Conservation (phyloP, 2,888 invertebrate genomes). For the Romanomermis culicivorax region DNA sequence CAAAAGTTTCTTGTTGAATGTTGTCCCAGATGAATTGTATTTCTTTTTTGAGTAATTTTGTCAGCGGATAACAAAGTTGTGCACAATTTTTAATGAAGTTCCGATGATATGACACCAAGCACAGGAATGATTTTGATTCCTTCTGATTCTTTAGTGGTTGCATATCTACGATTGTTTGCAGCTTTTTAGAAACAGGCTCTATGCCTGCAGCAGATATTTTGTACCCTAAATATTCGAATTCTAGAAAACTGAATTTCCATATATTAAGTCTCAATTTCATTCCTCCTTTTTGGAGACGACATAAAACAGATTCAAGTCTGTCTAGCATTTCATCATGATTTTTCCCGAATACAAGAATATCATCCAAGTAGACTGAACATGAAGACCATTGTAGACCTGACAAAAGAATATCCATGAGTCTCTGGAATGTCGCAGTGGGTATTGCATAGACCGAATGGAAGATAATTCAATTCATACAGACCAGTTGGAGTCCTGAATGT, state of each 20-base stretch:
- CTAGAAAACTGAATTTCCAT: slow-evolving; percentile 11
- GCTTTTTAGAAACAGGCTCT: slow-evolving; percentile 18
- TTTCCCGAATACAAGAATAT: slow-evolving; percentile 15
- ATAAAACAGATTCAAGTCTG: slow-evolving; percentile 14
- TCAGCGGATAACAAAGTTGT: slow-evolving; percentile 7
- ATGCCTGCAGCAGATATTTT: slow-evolving; percentile 20
- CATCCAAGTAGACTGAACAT: slow-evolving; percentile 17
- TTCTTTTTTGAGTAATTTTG: slow-evolving; percentile 1
- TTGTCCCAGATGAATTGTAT: slow-evolving; percentile 12
- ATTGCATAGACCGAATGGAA: slow-evolving; percentile 19
- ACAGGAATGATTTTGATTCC: slow-evolving; percentile 17
- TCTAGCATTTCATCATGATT: slow-evolving; percentile 14
- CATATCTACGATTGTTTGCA: slow-evolving; percentile 15
- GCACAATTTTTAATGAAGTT: slow-evolving; percentile 13
- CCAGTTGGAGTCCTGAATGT: slow-evolving; percentile 15
- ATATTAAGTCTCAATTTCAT: slow-evolving; percentile 20
- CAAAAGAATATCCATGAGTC: slow-evolving; percentile 16
- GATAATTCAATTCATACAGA: slow-evolving; percentile 17
- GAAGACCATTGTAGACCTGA: slow-evolving; percentile 12
- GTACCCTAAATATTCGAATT: slow-evolving; percentile 25
- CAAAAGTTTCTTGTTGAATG: slow-evolving; percentile 9
- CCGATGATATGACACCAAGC: slow-evolving; percentile 23
- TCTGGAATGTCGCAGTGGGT: slow-evolving; percentile 16
- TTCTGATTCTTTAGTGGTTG: slow-evolving; percentile 15
- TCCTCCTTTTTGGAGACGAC: slow-evolving; percentile 1